Conservation (phyloP, 1,140 invertebrate species). For the Nomia melanderi region DNA sequence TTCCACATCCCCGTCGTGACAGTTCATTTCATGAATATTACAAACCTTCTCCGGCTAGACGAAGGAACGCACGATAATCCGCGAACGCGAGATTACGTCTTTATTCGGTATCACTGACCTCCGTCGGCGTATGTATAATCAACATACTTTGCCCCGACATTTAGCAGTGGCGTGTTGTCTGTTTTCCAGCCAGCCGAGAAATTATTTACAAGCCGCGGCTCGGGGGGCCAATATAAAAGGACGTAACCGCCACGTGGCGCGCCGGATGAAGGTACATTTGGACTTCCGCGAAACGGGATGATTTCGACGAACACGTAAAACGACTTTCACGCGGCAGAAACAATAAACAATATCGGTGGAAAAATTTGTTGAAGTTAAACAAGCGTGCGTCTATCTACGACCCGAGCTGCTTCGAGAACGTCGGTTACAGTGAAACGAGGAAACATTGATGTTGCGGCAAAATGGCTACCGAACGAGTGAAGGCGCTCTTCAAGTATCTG, state of each 20-base stretch:
- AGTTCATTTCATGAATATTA: no score
- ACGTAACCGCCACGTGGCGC: constrained; percentile 34
- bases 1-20: no score
- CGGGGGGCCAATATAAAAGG: constrained; percentile 16
- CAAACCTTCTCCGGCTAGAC: no score
- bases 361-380: constrained; percentile 46
- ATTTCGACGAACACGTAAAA: constrained; percentile 60
- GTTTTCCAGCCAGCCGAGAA: neutral
- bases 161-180: neutral
- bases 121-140: neutral
- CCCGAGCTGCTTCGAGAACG: neutral
- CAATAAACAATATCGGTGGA: constrained; percentile 54
- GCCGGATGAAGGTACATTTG: constrained; percentile 48
- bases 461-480: neutral
- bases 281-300: constrained; percentile 55
- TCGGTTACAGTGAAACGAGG: no score
- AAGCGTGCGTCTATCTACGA: constrained; percentile 18
- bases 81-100: no score
- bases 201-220: neutral
- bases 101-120: no score
- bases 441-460: constrained; percentile 3
- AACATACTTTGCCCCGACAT: neutral
- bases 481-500: neutral
- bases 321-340: constrained; percentile 56
- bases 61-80: no score